Evolutionary conservation across 2,113 vertebrate species (phyloP).

Genomic region (Synodontis membranacea): DNA sequence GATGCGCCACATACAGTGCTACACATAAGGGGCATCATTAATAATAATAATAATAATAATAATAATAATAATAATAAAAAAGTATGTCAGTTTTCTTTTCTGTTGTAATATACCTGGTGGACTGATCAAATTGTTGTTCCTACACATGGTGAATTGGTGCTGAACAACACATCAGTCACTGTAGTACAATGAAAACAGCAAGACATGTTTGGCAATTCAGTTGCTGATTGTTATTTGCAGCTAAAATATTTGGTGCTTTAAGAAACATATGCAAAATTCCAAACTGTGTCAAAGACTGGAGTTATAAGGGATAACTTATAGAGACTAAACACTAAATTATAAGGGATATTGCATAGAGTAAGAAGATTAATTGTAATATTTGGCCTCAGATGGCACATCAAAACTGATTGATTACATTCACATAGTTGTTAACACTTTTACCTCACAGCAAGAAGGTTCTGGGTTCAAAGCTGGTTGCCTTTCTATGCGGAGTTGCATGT

Average conservation of each 20-base stretch:
- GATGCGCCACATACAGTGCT: not conserved
- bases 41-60: not conserved
- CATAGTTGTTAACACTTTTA: no score
- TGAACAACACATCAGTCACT: not conserved
- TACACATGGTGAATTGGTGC: not conserved
- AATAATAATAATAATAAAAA: not conserved
- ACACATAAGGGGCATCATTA: not conserved
- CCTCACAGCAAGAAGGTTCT: no score
- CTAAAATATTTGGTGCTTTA: not conserved
- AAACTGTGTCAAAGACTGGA: no score
- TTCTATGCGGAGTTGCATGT: no score
- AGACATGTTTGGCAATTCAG: not conserved
- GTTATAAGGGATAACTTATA: not conserved
- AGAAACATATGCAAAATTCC: not conserved
- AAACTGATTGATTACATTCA: not conserved
- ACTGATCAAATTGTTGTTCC: not conserved
- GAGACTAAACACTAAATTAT: no score
- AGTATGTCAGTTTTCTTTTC: not conserved
- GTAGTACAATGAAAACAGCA: not conserved
- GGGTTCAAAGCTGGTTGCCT: no score
- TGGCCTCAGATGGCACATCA: not conserved
- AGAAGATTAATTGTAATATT: not conserved
- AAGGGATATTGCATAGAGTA: not conserved
- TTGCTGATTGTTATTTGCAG: not conserved
- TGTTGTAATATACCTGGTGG: no score